These are phyloP conservation scores for Platycheirus rosarum DNA, from an alignment of 2,888 invertebrate species.

Conservation along the genomic window DNA sequence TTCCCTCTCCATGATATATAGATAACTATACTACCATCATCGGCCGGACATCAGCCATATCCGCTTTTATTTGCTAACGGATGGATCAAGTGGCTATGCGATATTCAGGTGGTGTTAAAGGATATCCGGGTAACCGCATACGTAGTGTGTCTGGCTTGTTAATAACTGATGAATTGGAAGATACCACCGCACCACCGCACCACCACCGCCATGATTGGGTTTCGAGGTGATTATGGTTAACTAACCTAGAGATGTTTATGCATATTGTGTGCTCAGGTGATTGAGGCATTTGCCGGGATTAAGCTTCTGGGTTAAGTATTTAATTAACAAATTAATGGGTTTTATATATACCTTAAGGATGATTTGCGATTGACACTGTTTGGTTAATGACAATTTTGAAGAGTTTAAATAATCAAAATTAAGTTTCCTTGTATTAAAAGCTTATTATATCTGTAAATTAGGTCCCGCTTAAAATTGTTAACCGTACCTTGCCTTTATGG, in stretches of 20 bases:
- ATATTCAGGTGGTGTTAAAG: constrained; percentile 43
- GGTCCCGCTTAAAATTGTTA: no score
- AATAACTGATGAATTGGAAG: constrained; percentile 64
- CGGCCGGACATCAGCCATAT: constrained; percentile 30
- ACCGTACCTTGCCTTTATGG: no score
- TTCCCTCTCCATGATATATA: constrained; percentile 9
- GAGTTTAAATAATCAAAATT: no score
- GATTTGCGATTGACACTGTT: no score
- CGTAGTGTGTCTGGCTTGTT: constrained; percentile 42
- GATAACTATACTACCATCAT: background rate
- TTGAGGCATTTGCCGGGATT: constrained; percentile 18
- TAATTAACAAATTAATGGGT: constrained; percentile 28
- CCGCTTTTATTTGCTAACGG: constrained; percentile 34
- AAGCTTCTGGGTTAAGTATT: constrained; percentile 17
- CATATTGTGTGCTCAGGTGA: constrained; percentile 42
- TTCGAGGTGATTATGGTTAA: constrained; percentile 35
- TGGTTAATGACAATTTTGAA: no score
- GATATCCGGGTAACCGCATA: constrained; percentile 35
- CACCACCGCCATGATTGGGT: constrained; percentile 40
- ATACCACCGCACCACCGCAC: constrained; percentile 39
- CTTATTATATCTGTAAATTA: no score
- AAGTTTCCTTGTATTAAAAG: no score
- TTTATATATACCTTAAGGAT: background rate
- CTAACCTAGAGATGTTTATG: constrained; percentile 1
- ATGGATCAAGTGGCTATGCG: constrained; percentile 22